These are phyloP conservation scores for Carapus acus DNA, from an alignment of 2,797 vertebrate genomes.

Conservation along the genomic window DNA sequence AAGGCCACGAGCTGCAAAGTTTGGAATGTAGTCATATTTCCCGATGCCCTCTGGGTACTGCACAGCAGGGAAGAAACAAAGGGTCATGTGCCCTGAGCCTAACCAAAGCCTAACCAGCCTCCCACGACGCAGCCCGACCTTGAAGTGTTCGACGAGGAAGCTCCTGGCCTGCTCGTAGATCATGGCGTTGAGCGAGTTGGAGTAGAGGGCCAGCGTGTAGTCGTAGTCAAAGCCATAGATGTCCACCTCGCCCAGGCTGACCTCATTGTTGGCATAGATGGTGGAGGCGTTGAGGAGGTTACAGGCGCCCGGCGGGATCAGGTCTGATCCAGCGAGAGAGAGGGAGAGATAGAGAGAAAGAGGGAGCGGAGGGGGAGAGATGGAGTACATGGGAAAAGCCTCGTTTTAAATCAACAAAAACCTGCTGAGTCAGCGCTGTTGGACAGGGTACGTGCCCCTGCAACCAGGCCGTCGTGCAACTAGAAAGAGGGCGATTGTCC, in stretches of 20 bases:
- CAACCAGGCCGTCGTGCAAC: slow-evolving; percentile 12
- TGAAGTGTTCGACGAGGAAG: slow-evolving; percentile 79
- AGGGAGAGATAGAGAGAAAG: slow-evolving; percentile 2
- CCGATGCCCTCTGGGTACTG: slow-evolving; percentile 78
- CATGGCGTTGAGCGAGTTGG: slow-evolving; percentile 71
- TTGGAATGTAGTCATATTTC: slow-evolving; percentile 79
- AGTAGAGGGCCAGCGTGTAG: slow-evolving; percentile 81
- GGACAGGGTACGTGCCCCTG: slow-evolving; percentile 13
- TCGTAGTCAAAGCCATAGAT: slow-evolving; percentile 87
- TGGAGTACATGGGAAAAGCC: too few species aligned
- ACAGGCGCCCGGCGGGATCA: slow-evolving; percentile 81
- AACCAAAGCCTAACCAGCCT: background rate
- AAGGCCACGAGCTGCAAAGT: slow-evolving; percentile 78
- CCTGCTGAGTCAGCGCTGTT: slow-evolving; percentile 18
- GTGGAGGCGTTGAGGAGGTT: slow-evolving; percentile 74
- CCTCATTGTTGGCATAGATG: slow-evolving; percentile 84
- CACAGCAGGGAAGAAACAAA: background rate
- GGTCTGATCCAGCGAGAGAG: slow-evolving; percentile 56
- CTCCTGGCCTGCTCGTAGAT: slow-evolving; percentile 76
- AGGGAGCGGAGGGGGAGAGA: background rate
- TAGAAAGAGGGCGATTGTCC: too few species aligned
- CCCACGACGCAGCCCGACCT: slow-evolving; percentile 59
- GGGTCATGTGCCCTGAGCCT: background rate
- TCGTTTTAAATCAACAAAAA: slow-evolving; percentile 5
- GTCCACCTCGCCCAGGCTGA: slow-evolving; percentile 75